Base-by-base conservation (phyloP, 2,888 invertebrate species). In the Polyommatus icarus region DNA sequence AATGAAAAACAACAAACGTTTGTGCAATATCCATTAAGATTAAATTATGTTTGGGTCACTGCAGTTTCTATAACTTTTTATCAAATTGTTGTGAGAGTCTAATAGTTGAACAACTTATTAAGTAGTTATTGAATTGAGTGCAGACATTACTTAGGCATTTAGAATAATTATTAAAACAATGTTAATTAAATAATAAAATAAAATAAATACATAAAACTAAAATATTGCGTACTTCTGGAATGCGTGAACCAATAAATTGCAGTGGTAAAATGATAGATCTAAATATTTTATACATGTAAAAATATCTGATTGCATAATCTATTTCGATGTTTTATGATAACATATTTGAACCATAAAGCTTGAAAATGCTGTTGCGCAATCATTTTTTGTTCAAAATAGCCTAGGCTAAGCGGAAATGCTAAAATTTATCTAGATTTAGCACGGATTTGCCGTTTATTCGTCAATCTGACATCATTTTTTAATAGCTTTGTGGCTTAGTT, bases 381-480 rank as follows among this genome's bases (percentile, higher is more conserved):
- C 12, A 32, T 1, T 67, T 67, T 67, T 67, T 67, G 15, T 67
- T 18, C 67, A 32, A 29, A 29, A 67, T 29, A 32, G 15, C 29
- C 1, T 32, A 18, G 67, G 18, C 67, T 67, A 67, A 32, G 29
- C 67, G 67, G 18, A 67, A 67, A 67, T 67, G 29, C 67, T 18
- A 67, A 67, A 67, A 67, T 67, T 67, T 67, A 67, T 67, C 67
- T 67, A 18, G 67, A 67, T 67, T 67, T 32, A 12, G 18, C 15
- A 3, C 29, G 32, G 67, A 32, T 67, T 18, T 67, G 67, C 29
- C 32, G 18, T 29, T 67, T 29, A 67, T 32, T 15, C 29, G 29
- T 29, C 67, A 67, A 67, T 67, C 6, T 0, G 6, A 32, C 29
- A 32, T 15, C 67, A 29, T 67, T 67, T 46, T 46, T 46, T 3